Evolutionary conservation across 2,113 vertebrate species (phyloP).

Genomic region (Petaurus breviceps): DNA sequence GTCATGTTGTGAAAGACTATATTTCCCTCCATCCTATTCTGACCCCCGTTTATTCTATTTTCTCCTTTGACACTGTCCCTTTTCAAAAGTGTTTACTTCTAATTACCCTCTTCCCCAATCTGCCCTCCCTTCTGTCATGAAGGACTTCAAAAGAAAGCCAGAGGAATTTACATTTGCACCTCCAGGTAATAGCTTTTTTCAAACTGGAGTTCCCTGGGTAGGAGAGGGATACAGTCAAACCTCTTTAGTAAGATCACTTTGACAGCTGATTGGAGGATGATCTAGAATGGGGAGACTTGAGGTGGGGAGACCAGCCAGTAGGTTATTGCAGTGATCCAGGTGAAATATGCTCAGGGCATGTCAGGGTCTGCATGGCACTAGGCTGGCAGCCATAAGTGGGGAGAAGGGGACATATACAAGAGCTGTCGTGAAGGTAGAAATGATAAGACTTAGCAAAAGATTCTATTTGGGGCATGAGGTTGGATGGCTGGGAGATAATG

Average conservation of each 20-base stretch:
- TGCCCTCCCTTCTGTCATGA: neutral
- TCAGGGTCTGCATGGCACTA: neutral
- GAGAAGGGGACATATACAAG: neutral
- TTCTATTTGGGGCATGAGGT: neutral
- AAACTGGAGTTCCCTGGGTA: neutral
- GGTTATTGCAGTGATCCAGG: neutral
- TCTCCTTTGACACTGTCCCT: too few species aligned
- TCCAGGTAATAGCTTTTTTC: neutral
- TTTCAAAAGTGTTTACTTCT: too few species aligned
- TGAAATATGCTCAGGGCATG: neutral
- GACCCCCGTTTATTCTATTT: too few species aligned
- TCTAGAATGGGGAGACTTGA: neutral
- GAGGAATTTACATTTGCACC: neutral
- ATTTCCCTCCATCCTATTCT: too few species aligned
- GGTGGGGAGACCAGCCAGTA: neutral
- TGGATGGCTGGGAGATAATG: neutral
- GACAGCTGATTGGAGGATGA: neutral
- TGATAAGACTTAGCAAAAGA: neutral
- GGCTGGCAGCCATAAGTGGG: neutral
- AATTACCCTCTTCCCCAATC: too few species aligned
- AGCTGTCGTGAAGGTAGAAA: neutral
- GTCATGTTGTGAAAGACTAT: too few species aligned
- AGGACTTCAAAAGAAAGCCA: neutral
- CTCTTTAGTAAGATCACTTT: neutral
- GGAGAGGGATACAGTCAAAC: neutral